A percentile compares a stretch with the other conserved stretches of the same genome.
phyloP scores from a whole-genome alignment of 2,113 vertebrate species.

The Tetraodon nigroviridis region DNA sequence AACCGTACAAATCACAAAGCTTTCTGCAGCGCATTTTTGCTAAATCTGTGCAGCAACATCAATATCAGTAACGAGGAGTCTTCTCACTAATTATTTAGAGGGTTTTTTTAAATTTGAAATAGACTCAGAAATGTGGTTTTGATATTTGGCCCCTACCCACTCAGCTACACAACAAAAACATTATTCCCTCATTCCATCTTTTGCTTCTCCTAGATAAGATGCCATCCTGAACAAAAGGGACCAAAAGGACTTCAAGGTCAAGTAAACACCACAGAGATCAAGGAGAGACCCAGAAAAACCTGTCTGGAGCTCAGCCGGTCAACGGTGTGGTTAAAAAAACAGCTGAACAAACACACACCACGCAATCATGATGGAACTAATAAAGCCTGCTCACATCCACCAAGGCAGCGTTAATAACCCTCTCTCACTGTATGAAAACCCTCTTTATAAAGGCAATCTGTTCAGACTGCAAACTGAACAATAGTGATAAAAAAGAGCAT shows the following conservation, averaged over 20 bases:
- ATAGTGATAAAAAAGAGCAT: not conserved
- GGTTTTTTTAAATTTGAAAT: conserved; percentile 1
- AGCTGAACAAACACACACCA: conserved; percentile 39
- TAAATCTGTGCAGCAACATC: not conserved
- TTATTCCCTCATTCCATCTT: not conserved
- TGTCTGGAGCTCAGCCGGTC: not conserved
- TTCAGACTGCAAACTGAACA: conserved; percentile 15
- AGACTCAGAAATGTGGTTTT: not conserved
- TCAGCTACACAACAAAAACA: not conserved
- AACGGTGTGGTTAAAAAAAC: conserved; percentile 2
- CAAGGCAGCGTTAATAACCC: conserved; percentile 13
- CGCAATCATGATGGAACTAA: conserved; percentile 23
- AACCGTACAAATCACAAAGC: not conserved
- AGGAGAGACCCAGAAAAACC: conserved; percentile 5
- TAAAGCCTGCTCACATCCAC: conserved; percentile 4
- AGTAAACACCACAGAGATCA: conserved; percentile 1
- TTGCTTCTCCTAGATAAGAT: not conserved
- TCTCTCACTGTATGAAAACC: not conserved
- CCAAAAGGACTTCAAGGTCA: not conserved
- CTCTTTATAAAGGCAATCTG: conserved; percentile 1
- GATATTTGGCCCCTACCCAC: no score
- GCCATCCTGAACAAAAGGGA: not conserved
- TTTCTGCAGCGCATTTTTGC: not conserved
- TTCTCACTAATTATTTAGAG: no score
- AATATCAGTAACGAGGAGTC: not conserved